phyloP scores from a whole-genome alignment of 2,888 invertebrate species.

The Epinotia brunnichana region DNA sequence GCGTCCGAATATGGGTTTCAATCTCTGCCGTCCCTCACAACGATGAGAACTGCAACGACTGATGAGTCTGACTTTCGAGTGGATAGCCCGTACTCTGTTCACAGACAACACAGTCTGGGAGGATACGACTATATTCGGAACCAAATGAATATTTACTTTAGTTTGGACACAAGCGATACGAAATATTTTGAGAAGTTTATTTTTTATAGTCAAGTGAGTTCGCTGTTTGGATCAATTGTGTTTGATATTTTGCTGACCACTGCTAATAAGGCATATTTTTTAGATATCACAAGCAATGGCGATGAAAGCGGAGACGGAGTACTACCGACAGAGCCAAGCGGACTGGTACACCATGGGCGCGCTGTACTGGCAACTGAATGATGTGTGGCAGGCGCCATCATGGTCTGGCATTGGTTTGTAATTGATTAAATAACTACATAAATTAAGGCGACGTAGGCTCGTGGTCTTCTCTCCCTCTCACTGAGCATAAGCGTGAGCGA shows the following conservation, averaged over 20 bases:
- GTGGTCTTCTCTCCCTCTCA: too few relatives aligned
- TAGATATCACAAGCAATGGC: conserved; percentile 95
- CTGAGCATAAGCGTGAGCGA: too few relatives aligned
- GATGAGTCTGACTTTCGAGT: conserved; percentile 78
- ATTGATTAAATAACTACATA: not conserved
- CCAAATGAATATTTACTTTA: conserved; percentile 86
- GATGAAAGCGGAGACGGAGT: conserved; percentile 92
- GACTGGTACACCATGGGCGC: conserved; percentile 95
- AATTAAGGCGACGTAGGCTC: too few relatives aligned
- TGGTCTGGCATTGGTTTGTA: conserved; percentile 93
- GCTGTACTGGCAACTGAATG: conserved; percentile 99
- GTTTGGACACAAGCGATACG: conserved; percentile 77
- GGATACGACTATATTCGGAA: conserved; percentile 87
- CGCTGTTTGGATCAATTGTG: not conserved
- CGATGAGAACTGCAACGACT: conserved; percentile 85
- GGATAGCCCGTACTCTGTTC: conserved; percentile 85
- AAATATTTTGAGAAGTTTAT: conserved; percentile 87
- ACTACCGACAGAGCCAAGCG: conserved; percentile 86
- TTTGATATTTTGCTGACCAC: conserved; percentile 5
- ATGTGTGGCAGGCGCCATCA: conserved; percentile 98
- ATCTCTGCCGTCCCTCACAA: conserved; percentile 90
- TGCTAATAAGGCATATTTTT: too few relatives aligned
- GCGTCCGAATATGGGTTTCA: conserved; percentile 98
- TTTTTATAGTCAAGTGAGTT: conserved; percentile 91
- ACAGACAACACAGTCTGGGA: conserved; percentile 93